Conservation (phyloP, 2,888 invertebrate species). For the Myopa tessellatipennis region DNA sequence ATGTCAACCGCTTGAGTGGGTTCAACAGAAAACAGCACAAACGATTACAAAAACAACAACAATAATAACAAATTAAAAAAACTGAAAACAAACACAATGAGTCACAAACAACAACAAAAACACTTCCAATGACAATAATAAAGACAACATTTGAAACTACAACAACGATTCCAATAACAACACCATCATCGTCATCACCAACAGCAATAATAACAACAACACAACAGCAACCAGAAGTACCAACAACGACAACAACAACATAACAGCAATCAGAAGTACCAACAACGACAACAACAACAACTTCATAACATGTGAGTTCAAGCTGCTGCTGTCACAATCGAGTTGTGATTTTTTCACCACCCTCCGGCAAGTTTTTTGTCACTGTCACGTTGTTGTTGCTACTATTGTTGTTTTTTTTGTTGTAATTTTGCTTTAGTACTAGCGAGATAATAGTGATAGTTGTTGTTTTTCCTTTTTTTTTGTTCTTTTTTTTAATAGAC, state of each 20-base stretch:
- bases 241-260: background rate
- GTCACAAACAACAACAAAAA: background rate
- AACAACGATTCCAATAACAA: background rate
- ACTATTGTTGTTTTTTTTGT: conserved; percentile 5
- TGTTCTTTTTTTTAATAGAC: no score
- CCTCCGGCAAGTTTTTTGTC: background rate
- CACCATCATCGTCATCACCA: background rate
- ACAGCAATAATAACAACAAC: background rate
- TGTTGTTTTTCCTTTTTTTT: no score
- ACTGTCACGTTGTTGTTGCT: background rate
- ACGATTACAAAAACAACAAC: no score
- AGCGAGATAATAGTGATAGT: no score
- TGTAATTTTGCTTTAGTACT: no score
- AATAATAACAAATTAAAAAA: background rate
- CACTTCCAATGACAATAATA: background rate
- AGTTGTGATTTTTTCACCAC: background rate
- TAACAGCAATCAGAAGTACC: no score
- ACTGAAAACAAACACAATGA: background rate
- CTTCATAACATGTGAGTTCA: background rate
- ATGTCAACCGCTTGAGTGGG: no score
- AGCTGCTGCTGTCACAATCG: background rate
- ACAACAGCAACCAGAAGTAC: background rate
- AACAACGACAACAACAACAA: conserved; percentile 8
- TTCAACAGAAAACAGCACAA: no score
- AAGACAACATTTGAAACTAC: background rate